Percentiles rank a stretch among this genome's conserved stretches.
phyloP scores from a whole-genome alignment of 2,113 vertebrate species.

The Ondatra zibethicus region DNA sequence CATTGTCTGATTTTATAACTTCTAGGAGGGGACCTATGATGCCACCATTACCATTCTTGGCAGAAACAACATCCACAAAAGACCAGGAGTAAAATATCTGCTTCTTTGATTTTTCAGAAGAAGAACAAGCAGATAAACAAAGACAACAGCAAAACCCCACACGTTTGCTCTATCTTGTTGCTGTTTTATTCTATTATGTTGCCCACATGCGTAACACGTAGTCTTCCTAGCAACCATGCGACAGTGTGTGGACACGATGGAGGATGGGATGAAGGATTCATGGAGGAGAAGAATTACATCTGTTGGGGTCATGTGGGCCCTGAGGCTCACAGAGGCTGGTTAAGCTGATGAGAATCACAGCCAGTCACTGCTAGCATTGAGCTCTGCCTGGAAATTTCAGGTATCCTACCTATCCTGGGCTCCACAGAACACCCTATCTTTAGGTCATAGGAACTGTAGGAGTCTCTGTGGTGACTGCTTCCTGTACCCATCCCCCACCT shows the following conservation, averaged over 20 bases:
- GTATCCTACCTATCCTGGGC: background rate
- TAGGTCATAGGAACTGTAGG: background rate
- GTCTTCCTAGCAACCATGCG: background rate
- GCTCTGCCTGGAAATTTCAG: background rate
- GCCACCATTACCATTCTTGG: background rate
- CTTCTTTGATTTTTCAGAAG: background rate
- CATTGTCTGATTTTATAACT: background rate
- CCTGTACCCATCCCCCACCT: background rate
- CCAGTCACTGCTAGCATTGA: background rate
- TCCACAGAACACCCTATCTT: background rate
- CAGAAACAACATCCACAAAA: background rate
- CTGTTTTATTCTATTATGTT: background rate
- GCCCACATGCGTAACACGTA: background rate
- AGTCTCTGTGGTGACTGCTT: background rate
- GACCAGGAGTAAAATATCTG: constrained; percentile 18
- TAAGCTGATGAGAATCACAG: background rate
- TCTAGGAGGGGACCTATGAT: background rate
- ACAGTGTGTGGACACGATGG: background rate
- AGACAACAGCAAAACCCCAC: background rate
- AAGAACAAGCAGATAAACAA: background rate
- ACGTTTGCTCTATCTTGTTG: background rate
- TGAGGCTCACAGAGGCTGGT: background rate
- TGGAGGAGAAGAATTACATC: background rate
- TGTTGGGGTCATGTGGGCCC: background rate
- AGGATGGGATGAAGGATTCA: background rate